These are phyloP conservation scores for Equus przewalskii DNA, from an alignment of 2,113 vertebrate genomes.

Conservation along the genomic window DNA sequence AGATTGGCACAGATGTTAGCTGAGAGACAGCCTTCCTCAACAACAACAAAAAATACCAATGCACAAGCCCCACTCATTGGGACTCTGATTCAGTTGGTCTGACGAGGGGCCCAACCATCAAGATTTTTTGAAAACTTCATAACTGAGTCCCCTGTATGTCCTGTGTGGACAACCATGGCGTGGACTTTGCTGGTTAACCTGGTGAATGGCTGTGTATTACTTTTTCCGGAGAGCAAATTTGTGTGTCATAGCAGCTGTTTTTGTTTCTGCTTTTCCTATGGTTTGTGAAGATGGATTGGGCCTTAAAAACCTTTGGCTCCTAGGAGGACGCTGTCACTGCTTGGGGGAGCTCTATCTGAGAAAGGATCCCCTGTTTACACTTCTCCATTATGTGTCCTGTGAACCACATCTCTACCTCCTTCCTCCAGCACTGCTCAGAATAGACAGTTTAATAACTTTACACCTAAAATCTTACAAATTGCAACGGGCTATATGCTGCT, in stretches of 20 bases:
- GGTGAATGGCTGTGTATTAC: background rate
- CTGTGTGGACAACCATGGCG: background rate
- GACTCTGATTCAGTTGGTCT: background rate
- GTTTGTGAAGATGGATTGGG: background rate
- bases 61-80: background rate
- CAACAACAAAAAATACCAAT: background rate
- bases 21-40: too few species aligned
- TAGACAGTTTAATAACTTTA: background rate
- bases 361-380: background rate
- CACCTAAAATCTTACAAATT: background rate
- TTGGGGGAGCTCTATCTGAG: background rate
- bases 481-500: background rate
- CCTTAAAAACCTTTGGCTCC: background rate
- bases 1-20: too few species aligned
- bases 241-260: background rate
- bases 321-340: background rate
- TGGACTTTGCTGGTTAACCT: background rate
- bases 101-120: background rate
- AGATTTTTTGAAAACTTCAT: background rate
- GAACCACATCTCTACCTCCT: background rate
- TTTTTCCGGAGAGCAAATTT: background rate
- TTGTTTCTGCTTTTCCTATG: background rate
- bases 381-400: background rate
- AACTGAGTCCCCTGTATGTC: background rate
- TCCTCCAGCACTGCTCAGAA: background rate